Base-by-base conservation (phyloP, 2,888 invertebrate species). In the Syrista parreyssii region DNA sequence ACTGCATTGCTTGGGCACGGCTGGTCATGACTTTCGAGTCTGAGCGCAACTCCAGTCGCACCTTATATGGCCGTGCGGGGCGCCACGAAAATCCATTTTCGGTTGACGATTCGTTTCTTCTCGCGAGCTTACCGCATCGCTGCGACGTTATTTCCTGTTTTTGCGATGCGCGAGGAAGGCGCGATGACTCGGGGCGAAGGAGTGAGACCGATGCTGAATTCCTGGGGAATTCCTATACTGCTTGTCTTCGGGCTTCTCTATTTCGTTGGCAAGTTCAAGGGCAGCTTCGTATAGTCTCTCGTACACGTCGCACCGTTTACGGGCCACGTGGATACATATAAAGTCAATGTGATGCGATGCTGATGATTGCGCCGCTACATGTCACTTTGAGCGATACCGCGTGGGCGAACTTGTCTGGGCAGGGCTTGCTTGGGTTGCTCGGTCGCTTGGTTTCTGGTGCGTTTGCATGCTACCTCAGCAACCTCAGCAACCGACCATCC, bases 371-470 rank as follows among this genome's bases (percentile, higher is more conserved):
- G 32, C 31, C 71, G 30, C 71, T 32, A 71, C 31, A 30, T 71
- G 79, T 84, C 83, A 80, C 79, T 79, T 80, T 68, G 77, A 79
- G 75, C 77, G 76, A 78, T 77, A 40, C 31, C 76, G 80, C 82
- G 85, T 85, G 83, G 85, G 84, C 80, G 82, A 84, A 84, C 84
- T 82, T 76, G 84, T 82, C 82, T 77, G 79, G 83, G 79, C 80
- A 79, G 80, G 77, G 81, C 79, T 72, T 75, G 69, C n/a, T 40
- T 71, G 75, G 72, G 55, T 33, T 33, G 12, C 68, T 74, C 12
- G 71, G 72, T 77, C 36, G 12, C 15, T 12, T 12, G 36, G 36
- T 36, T 4, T 4, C 40, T 55, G 23, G 9, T 55, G 40, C 40
- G 40, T 55, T 55, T 55, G 40, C 40, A 55, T 55, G 40, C 40